Evolutionary conservation across 2,113 vertebrate species (phyloP).

Genomic region (Epinephelus lanceolatus): DNA sequence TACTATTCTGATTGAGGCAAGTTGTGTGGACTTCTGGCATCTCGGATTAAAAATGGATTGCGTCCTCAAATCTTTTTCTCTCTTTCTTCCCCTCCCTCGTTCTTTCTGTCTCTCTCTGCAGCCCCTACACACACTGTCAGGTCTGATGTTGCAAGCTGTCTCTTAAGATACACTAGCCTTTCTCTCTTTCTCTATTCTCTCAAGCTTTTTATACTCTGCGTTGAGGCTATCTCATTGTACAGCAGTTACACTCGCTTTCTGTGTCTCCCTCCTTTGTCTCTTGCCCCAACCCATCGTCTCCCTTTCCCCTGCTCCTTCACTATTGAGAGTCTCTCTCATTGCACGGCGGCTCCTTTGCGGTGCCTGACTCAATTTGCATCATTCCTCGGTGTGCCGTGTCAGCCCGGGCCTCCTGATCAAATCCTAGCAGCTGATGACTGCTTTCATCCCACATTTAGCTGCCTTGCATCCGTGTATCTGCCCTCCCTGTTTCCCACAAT

Average conservation of each 20-base stretch:
- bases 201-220: slow-evolving; percentile 9
- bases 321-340: slow-evolving; percentile 35
- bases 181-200: slow-evolving; percentile 26
- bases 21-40: slow-evolving; percentile 45
- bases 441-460: slow-evolving; percentile 74
- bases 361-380: slow-evolving; percentile 76
- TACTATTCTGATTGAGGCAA: slow-evolving; percentile 63
- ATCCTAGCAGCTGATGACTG: slow-evolving; percentile 62
- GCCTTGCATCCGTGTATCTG: slow-evolving; percentile 42
- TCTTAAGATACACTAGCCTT: slow-evolving; percentile 21
- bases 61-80: slow-evolving; percentile 16
- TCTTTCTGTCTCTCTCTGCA: not conserved
- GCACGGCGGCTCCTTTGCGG: slow-evolving; percentile 59
- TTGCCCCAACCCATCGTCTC: slow-evolving; percentile 24
- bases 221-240: slow-evolving; percentile 11
- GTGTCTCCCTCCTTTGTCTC: not conserved
- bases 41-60: slow-evolving; percentile 69
- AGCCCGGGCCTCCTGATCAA: slow-evolving; percentile 70
- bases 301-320: slow-evolving; percentile 23
- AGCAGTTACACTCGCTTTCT: slow-evolving; percentile 18
- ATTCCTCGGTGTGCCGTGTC: slow-evolving; percentile 50
- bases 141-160: slow-evolving; percentile 26
- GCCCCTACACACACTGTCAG: not conserved
- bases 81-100: not conserved
- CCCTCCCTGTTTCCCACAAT: slow-evolving; percentile 61